Base-by-base conservation (phyloP, 2,113 vertebrate species). In the Cervus canadensis region DNA sequence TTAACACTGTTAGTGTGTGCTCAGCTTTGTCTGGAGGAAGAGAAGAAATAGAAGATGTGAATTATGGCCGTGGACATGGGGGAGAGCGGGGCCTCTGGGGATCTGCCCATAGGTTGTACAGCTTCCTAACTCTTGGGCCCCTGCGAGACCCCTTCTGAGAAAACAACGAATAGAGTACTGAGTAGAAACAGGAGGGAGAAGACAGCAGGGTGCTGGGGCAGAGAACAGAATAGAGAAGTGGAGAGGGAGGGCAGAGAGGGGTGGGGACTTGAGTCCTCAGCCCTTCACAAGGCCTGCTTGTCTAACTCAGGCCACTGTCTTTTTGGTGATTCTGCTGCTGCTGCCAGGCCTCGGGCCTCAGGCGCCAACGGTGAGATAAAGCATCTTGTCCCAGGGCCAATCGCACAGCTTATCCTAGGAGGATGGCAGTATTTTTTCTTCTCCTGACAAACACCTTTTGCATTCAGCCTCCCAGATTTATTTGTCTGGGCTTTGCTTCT, bases 311-410 rank as follows among this genome's bases (percentile, higher is more conserved):
- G 59, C 8, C 28, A 28, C 33, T 15, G 87, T 78, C 57, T 67
- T 85, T 36, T 23, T 15, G 85, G 92, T 57, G 82, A 62, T 52
- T 52, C 83, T 92, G 36, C 50, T 45, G 89, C 26, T 9, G 87
- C 33, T 7, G 11, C 94, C 89, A 89, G 90, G 79, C 89, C 25
- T 74, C n/a, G 60, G 86, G 95, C 87, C 84, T 87, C 64, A 48
- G 95, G 97, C 28, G 23, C 91, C 64, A 45, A 30, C n/a, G 30
- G 43, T 36, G 30, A 91, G 96, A 98, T 98, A 97, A 97, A 97
- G 56, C 91, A 60, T 78, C 81, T 82, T 82, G 67, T 90, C 30
- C 59, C 50, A 0, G 71, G 43, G 87, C 87, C 79, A 85, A 88
- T 43, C 87, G 87, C 62, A 84, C 45, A n/a, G 71, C 40, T 13